These are phyloP conservation scores for Philopotamus ludificatus DNA, from an alignment of 1,140 invertebrate species.

Conservation along the genomic window DNA sequence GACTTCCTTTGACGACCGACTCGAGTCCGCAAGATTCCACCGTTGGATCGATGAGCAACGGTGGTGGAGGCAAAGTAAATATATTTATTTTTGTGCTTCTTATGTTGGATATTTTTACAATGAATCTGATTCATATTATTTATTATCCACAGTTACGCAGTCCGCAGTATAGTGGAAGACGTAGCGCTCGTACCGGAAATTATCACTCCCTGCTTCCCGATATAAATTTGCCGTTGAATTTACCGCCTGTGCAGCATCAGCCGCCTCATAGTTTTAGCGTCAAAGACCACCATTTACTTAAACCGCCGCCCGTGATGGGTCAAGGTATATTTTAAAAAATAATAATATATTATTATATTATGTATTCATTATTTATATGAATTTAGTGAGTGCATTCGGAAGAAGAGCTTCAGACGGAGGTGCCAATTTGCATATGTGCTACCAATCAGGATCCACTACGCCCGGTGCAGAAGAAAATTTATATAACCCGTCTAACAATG, in stretches of 20 bases:
- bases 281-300: constrained; percentile 91
- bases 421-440: constrained; percentile 84
- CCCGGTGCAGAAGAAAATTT: constrained; percentile 40
- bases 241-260: constrained; percentile 52
- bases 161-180: constrained; percentile 10
- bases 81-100: neutral
- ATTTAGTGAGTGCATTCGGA: constrained; percentile 75
- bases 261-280: constrained; percentile 80
- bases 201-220: constrained; percentile 56
- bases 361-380: constrained; percentile 16
- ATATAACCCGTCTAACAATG: constrained; percentile 29
- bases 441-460: constrained; percentile 55
- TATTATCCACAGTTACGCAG: constrained; percentile 27
- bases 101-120: neutral
- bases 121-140: neutral
- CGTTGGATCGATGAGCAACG: constrained; percentile 19
- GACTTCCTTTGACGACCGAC: constrained; percentile 20
- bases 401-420: constrained; percentile 94
- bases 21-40: constrained; percentile 25
- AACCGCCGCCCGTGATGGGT: constrained; percentile 86
- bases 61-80: constrained; percentile 31
- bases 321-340: constrained; percentile 59
- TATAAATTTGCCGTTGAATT: constrained; percentile 54
- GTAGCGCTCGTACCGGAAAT: constrained; percentile 25
- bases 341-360: constrained; percentile 9